phyloP scores from a whole-genome alignment of 2,113 vertebrate species.

The Malurus cyaneus region DNA sequence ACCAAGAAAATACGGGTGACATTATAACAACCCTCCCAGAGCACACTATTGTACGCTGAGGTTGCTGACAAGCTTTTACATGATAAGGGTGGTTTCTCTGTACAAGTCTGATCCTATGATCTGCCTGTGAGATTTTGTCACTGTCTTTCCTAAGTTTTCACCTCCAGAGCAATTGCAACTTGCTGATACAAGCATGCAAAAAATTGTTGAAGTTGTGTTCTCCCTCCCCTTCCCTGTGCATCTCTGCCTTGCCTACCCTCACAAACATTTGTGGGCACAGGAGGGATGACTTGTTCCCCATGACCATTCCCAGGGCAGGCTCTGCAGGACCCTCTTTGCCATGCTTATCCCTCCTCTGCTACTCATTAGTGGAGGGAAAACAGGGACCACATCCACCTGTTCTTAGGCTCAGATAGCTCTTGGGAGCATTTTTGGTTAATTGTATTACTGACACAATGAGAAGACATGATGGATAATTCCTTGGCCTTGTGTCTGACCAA shows the following conservation, averaged over 20 bases:
- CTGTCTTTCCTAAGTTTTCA: neutral
- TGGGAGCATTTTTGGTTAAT: neutral
- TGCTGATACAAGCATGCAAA: neutral
- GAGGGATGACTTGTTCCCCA: neutral
- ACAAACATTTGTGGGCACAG: neutral
- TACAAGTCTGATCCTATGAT: neutral
- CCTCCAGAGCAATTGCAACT: neutral
- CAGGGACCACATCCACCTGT: neutral
- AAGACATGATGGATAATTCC: neutral
- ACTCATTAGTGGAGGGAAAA: neutral
- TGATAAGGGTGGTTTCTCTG: neutral
- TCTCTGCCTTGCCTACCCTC: neutral
- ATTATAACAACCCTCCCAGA: neutral
- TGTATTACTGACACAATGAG: neutral
- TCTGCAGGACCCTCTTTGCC: neutral
- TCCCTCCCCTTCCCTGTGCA: neutral
- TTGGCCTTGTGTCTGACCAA: neutral
- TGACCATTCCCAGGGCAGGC: neutral
- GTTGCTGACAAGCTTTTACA: neutral
- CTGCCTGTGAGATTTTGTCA: neutral
- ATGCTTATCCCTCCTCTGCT: neutral
- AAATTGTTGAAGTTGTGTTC: fast-evolving
- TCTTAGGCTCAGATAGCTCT: neutral
- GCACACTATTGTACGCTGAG: fast-evolving
- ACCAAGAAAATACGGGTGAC: neutral